phyloP scores from a whole-genome alignment of 2,113 vertebrate genomes.

The Ciconia maguari region DNA sequence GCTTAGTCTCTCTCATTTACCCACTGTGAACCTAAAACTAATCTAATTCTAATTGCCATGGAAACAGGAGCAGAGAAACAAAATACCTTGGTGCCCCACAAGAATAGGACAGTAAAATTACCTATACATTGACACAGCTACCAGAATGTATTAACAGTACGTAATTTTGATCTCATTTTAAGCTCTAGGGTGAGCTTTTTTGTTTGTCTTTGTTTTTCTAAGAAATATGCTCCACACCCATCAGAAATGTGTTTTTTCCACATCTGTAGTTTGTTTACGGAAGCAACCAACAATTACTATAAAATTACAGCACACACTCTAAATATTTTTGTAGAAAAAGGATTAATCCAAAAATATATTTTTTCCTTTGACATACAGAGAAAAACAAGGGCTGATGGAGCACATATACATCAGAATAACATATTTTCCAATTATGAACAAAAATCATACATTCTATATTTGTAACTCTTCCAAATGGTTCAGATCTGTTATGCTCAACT shows the following conservation, averaged over 20 bases:
- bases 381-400: constrained; percentile 1
- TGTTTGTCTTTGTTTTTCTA: background rate
- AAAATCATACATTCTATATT: background rate
- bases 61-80: constrained; percentile 85
- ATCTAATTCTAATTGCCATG: constrained; percentile 81
- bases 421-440: background rate
- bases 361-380: background rate
- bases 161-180: constrained; percentile 27
- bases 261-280: background rate
- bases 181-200: background rate
- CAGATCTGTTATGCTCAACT: background rate
- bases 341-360: background rate
- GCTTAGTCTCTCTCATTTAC: constrained; percentile 59
- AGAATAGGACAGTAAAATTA: constrained; percentile 61
- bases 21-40: constrained; percentile 66
- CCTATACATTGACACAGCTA: constrained; percentile 42
- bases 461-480: background rate
- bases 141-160: background rate
- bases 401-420: background rate
- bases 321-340: background rate
- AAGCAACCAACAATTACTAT: background rate
- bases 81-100: constrained; percentile 67
- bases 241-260: background rate
- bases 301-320: background rate
- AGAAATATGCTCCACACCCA: background rate